phyloP scores from a whole-genome alignment of 2,888 invertebrate genomes.

The Lasioglossum vierecki region DNA sequence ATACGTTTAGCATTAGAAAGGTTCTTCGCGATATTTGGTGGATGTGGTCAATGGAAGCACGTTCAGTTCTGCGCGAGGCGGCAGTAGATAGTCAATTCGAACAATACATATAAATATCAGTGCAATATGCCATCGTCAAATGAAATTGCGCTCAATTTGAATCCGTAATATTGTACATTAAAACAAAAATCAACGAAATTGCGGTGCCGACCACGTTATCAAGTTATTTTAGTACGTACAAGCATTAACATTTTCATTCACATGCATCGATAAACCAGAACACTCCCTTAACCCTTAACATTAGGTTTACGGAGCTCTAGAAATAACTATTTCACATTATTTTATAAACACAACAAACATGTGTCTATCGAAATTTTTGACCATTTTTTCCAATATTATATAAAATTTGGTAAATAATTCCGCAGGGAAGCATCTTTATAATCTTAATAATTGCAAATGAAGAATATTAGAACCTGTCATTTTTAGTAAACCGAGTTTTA shows the following conservation, averaged over 20 bases:
- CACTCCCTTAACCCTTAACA: too few species aligned
- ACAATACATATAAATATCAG: constrained; percentile 1
- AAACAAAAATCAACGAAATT: not conserved
- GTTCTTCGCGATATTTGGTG: not conserved
- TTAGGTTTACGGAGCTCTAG: too few species aligned
- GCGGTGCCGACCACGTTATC: not conserved
- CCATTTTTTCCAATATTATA: too few species aligned
- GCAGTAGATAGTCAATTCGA: not conserved
- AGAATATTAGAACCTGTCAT: too few species aligned
- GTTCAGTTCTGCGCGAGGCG: not conserved
- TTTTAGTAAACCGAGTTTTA: too few species aligned
- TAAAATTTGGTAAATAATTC: too few species aligned
- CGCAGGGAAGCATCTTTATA: too few species aligned
- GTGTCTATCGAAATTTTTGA: too few species aligned
- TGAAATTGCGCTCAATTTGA: not conserved
- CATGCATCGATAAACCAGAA: too few species aligned
- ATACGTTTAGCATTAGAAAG: not conserved
- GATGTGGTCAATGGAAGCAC: not conserved
- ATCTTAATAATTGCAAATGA: too few species aligned
- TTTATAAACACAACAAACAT: too few species aligned
- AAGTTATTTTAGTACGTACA: not conserved
- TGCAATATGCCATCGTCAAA: not conserved
- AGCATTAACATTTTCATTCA: not conserved
- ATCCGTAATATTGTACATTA: not conserved
- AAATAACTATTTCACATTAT: too few species aligned